Base-by-base conservation (phyloP, 2,797 vertebrate genomes). In the Muscicapa striata region DNA sequence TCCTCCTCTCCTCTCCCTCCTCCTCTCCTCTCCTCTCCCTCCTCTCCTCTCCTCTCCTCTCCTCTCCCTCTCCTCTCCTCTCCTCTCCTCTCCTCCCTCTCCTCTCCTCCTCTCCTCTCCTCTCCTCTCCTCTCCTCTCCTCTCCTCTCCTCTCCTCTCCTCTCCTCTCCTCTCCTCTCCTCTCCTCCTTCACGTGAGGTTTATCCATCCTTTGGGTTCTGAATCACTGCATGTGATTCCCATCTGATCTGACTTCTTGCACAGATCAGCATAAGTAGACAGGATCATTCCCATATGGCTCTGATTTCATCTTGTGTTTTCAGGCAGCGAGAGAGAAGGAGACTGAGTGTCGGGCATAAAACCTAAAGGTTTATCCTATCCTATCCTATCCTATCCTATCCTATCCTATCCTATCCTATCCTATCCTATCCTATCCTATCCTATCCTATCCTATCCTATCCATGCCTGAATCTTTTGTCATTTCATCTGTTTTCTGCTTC, bases 221-320 rank as follows among this genome's bases (percentile, higher is more conserved):
- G 75, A 64, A 58, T 34, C 0, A 0, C n/a, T 41, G 13, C 27
- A 10, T 19, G 10, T 17, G 51, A 48, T 74, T 84, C 76, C 51
- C 26, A 13, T 64, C 72, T 45, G 45, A 5, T 64, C 30, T 69
- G 30, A 21, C 40, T 86, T 66, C 69, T 75, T 62, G 64, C 43
- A 77, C 27, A 57, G 40, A 38, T 63, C 21, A 34, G 55, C 36
- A 29, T 48, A 68, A 86, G 51, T 23, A 0, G 0, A 63, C 12
- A 8, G 0, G 0, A 43, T 67, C 15, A 27, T 69, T 15, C n/a
- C n/a, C 16, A 11, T 0, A 76, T 59, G 26, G 27, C 24, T 95
- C 54, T 64, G 58, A 15, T 88, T 83, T 63, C 21, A 27, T 46
- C 40, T 63, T 58, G 20, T 45, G 10, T 64, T 83, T 40, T 64